Percentiles rank a stretch among this genome's conserved stretches.
Evolutionary conservation across 2,797 vertebrate species (phyloP).

Genomic region (Eremophila alpestris): DNA sequence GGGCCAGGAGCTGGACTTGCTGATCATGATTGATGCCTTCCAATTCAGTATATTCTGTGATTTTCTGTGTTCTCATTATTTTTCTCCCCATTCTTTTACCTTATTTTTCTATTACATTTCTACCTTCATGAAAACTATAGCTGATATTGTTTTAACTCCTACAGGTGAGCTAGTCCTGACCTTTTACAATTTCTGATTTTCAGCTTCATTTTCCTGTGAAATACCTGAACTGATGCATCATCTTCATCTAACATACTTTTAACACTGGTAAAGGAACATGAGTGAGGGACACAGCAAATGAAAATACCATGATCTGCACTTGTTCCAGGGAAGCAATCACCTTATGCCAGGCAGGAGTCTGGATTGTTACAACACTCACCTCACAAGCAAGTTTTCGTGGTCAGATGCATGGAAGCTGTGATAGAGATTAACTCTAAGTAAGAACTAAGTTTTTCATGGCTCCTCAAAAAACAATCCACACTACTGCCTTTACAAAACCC

Average conservation of each 20-base stretch:
- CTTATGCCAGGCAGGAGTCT: neutral
- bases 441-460: neutral
- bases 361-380: neutral
- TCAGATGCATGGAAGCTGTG: neutral
- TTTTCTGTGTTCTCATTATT: neutral
- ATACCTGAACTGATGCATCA: neutral
- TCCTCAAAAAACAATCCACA: neutral
- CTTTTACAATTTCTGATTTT: neutral
- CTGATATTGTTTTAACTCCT: neutral
- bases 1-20: neutral
- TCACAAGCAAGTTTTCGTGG: neutral
- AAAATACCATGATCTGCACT: neutral
- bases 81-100: neutral
- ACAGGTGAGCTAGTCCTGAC: neutral
- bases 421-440: neutral
- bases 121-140: neutral
- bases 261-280: neutral
- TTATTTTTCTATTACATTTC: neutral
- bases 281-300: neutral
- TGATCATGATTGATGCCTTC: neutral
- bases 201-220: neutral
- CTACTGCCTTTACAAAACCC: neutral
- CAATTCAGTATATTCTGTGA: neutral
- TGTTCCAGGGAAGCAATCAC: neutral
- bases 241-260: neutral